These are phyloP conservation scores for Platichthys flesus DNA, from an alignment of 2,113 vertebrate genomes.

Conservation along the genomic window DNA sequence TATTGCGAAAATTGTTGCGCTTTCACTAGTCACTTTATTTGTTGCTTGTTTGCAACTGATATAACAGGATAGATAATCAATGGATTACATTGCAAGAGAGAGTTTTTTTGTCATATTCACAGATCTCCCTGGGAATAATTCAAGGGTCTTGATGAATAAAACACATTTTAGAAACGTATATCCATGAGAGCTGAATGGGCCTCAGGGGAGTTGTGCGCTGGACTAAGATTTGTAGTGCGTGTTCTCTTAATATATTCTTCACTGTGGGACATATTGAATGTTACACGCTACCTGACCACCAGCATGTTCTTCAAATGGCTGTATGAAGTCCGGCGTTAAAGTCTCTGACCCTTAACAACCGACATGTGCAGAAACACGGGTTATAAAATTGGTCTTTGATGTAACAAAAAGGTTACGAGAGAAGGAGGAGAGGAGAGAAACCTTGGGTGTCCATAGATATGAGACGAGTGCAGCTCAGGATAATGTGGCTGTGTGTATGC, in stretches of 20 bases:
- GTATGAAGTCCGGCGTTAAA: not conserved
- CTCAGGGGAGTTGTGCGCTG: too few relatives aligned
- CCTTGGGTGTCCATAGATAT: conserved; percentile 15
- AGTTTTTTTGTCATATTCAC: too few relatives aligned
- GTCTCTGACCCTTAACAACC: not conserved
- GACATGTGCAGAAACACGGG: not conserved
- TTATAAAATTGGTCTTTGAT: conserved; percentile 27
- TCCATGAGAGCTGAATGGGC: too few relatives aligned
- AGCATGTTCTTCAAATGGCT: not conserved
- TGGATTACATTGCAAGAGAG: too few relatives aligned
- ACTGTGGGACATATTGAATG: not conserved
- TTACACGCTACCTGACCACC: not conserved
- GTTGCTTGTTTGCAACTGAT: too few relatives aligned
- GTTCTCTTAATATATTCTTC: not conserved
- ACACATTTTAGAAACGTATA: too few relatives aligned
- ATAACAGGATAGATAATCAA: too few relatives aligned
- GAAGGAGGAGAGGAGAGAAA: conserved; percentile 25
- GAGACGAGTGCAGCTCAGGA: conserved; percentile 39
- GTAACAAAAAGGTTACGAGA: conserved; percentile 3
- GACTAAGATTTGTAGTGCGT: too few relatives aligned
- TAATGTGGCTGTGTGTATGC: conserved; percentile 72
- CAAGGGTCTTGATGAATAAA: too few relatives aligned
- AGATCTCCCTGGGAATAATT: too few relatives aligned
- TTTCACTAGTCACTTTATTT: too few relatives aligned
- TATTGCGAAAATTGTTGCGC: too few relatives aligned